Base-by-base conservation (phyloP, 1,140 invertebrate genomes). In the Neelides sp. region DNA sequence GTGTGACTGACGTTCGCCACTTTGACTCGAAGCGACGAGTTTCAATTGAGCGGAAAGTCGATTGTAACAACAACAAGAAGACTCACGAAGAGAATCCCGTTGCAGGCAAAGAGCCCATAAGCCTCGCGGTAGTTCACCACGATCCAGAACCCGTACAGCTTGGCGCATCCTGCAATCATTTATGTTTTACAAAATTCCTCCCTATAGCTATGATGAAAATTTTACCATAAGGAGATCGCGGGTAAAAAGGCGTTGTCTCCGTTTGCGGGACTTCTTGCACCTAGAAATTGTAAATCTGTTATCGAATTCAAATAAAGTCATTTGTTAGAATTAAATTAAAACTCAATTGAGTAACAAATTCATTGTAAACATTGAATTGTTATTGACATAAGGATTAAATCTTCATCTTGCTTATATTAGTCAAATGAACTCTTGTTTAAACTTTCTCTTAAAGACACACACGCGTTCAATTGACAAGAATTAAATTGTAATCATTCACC, bases 71-170 rank as follows among this genome's bases (percentile, higher is more conserved):
- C n/a, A n/a, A n/a, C n/a, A n/a, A n/a, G n/a, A n/a, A n/a, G n/a
- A n/a, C n/a, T n/a, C n/a, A n/a, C n/a, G 66, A 99, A 99, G 2
- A 99, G 73, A 57, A 99, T 94, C 0, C 96, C 96, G 72, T 99
- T 99, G 61, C 90, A 95, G 1, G 93, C 92, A 72, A 83, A 98
- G 82, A 99, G 97, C 48, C 80, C 76, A 65, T 99, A 99, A 0
- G 96, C 93, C 68, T 99, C 95, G 51, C 95, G 75, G 65, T 98
- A 99, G 70, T 98, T 99, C 8, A 93, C 76, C 0, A 95, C 87
- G 61, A 98, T 98, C 95, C 96, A 99, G 64, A 91, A 99, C 2
- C 85, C 95, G 67, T 97, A 99, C 46, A 98, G 73, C 70, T 99
- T 99, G 2, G 96, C 94, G 63, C 89, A 94, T 43, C 92, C 94